phyloP scores from a whole-genome alignment of 2,888 invertebrate genomes.

The Pelosia muscerda region DNA sequence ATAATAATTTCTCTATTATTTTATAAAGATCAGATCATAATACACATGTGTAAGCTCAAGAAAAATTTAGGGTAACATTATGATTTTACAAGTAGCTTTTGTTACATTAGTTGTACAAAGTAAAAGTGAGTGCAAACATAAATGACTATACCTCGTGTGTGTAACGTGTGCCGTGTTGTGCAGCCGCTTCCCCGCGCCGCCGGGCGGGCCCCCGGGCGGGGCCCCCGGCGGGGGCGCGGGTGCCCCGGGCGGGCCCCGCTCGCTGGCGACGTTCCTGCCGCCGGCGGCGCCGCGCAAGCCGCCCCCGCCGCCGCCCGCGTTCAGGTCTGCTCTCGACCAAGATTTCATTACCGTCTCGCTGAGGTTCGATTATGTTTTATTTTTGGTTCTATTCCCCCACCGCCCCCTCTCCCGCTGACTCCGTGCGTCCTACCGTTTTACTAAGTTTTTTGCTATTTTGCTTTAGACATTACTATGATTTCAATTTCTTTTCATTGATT shows the following conservation, averaged over 20 bases:
- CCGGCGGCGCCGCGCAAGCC: conserved; percentile 84
- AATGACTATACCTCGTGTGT: too few relatives aligned
- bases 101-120: too few relatives aligned
- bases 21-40: too few relatives aligned
- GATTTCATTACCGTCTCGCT: conserved; percentile 91
- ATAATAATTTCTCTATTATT: too few relatives aligned
- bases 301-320: conserved; percentile 88
- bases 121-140: too few relatives aligned
- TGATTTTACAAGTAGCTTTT: too few relatives aligned
- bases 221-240: conserved; percentile 56
- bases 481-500: not conserved
- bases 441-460: not conserved
- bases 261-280: conserved; percentile 63
- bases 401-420: not conserved
- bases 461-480: not conserved
- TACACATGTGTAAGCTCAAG: too few relatives aligned
- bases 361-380: conserved; percentile 86
- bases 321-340: conserved; percentile 89
- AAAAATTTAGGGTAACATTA: too few relatives aligned
- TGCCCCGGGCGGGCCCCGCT: conserved; percentile 67
- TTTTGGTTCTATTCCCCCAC: conserved; percentile 51
- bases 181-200: conserved; percentile 71
- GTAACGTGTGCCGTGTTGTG: conserved; percentile 4
- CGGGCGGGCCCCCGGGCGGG: conserved; percentile 49
- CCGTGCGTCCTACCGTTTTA: not conserved